Percentiles rank a stretch among this genome's conserved stretches.
These are phyloP conservation scores for Drosophila anomelani DNA, from an alignment of 2,888 invertebrate genomes.

Conservation along the genomic window DNA sequence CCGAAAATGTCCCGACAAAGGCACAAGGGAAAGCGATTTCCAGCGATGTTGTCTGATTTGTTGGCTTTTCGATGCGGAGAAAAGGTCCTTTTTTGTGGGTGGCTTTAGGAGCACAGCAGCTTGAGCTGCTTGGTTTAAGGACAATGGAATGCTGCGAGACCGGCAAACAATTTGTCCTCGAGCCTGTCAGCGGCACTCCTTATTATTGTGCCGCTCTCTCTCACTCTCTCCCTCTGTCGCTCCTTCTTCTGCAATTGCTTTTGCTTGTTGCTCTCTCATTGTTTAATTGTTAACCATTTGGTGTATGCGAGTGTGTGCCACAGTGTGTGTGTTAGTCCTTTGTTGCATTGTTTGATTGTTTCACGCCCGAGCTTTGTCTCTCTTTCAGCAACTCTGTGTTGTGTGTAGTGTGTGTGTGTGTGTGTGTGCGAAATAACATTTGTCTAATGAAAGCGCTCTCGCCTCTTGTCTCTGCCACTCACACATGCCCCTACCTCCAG, in stretches of 20 bases:
- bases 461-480: slow-evolving; percentile 19
- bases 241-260: slow-evolving; percentile 66
- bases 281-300: slow-evolving; percentile 76
- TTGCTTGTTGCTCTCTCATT: slow-evolving; percentile 73
- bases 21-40: slow-evolving; percentile 46
- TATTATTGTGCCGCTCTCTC: slow-evolving; percentile 23
- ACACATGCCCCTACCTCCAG: not conserved
- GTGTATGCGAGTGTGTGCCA: slow-evolving; percentile 15
- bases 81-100: slow-evolving; percentile 6
- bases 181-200: slow-evolving; percentile 48
- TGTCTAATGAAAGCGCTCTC: slow-evolving; percentile 65
- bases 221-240: not conserved
- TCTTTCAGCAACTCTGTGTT: slow-evolving; percentile 9
- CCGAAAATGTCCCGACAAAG: slow-evolving; percentile 74
- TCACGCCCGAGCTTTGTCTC: slow-evolving; percentile 52
- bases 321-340: slow-evolving; percentile 31
- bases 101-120: slow-evolving; percentile 43
- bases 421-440: slow-evolving; percentile 66
- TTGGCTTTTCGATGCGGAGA: slow-evolving; percentile 65
- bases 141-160: slow-evolving; percentile 39
- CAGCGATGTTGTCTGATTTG: slow-evolving; percentile 73
- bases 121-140: slow-evolving; percentile 63
- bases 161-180: slow-evolving; percentile 74
- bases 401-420: not conserved
- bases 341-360: slow-evolving; percentile 69